A percentile compares a stretch with the other conserved stretches of the same genome.
These are phyloP conservation scores for Thyatira batis DNA, from an alignment of 2,888 invertebrate genomes.

Conservation along the genomic window DNA sequence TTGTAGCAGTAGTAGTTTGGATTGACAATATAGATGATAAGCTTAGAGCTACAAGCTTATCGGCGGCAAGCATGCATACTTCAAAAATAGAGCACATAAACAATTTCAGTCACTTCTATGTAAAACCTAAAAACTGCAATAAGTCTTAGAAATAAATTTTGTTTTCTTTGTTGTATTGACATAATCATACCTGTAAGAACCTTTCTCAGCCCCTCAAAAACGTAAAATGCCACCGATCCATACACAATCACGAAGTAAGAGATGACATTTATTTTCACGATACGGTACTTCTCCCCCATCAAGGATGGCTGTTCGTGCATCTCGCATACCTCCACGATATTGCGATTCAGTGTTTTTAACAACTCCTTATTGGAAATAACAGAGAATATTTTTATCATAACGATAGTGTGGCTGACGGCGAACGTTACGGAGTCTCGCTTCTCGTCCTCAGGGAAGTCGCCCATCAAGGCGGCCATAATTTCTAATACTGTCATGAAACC, in stretches of 20 bases:
- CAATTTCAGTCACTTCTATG: background rate
- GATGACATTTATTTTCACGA: conserved; percentile 60
- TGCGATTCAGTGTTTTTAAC: conserved; percentile 52
- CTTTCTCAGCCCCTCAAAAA: conserved; percentile 67
- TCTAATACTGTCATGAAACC: conserved; percentile 63
- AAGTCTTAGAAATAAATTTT: background rate
- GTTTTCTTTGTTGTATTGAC: background rate
- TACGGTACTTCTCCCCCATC: conserved; percentile 55
- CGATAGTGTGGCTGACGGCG: conserved; percentile 65
- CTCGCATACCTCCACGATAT: conserved; percentile 57
- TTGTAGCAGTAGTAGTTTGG: too few relatives aligned
- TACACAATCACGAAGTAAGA: conserved; percentile 56
- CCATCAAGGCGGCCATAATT: conserved; percentile 58
- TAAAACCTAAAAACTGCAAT: background rate
- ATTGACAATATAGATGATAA: conserved; percentile 1
- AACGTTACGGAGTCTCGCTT: conserved; percentile 65
- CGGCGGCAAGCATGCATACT: background rate
- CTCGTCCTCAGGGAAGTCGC: conserved; percentile 66
- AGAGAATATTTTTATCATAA: conserved; percentile 62
- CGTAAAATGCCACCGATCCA: conserved; percentile 49
- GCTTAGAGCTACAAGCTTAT: background rate
- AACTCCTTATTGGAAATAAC: conserved; percentile 52
- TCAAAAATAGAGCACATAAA: background rate
- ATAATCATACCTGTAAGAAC: conserved; percentile 42
- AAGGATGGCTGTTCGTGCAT: conserved; percentile 48